phyloP scores from a whole-genome alignment of 2,113 vertebrate species.

The Apaloderma vittatum region DNA sequence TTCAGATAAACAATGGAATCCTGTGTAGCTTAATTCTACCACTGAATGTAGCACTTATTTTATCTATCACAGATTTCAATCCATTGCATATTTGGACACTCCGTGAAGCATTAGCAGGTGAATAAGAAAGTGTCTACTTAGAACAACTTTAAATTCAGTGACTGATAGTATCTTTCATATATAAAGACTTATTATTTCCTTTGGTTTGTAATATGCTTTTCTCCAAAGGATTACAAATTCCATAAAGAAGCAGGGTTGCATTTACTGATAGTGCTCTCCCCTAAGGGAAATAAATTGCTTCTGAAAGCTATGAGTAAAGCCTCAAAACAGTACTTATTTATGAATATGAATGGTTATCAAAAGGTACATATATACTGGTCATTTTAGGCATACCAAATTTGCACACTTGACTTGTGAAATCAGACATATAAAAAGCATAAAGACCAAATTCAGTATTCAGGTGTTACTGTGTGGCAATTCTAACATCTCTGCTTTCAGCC shows the following conservation, averaged over 20 bases:
- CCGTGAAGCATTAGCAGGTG: not conserved
- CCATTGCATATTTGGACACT: not conserved
- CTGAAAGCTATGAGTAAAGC: not conserved
- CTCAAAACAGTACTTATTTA: not conserved
- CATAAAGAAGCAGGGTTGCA: not conserved
- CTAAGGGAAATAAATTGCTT: not conserved
- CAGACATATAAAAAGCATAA: not conserved
- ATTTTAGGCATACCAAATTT: not conserved
- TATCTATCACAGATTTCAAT: not conserved
- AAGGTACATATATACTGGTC: fast-evolving
- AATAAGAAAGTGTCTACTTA: not conserved
- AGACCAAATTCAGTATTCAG: not conserved
- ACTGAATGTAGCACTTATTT: not conserved
- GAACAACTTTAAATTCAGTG: not conserved
- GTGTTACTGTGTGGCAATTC: not conserved
- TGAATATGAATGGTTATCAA: not conserved
- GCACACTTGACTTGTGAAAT: fast-evolving
- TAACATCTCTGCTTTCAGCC: not conserved
- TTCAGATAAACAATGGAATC: not conserved
- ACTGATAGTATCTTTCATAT: not conserved
- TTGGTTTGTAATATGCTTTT: not conserved
- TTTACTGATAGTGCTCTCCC: not conserved
- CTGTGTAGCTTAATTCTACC: not conserved
- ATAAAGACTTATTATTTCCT: not conserved
- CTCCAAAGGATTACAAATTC: not conserved